A percentile compares a stretch with the other conserved stretches of the same genome.
Evolutionary conservation across 2,888 invertebrate species (phyloP).

Genomic region (Orthosia gothica): DNA sequence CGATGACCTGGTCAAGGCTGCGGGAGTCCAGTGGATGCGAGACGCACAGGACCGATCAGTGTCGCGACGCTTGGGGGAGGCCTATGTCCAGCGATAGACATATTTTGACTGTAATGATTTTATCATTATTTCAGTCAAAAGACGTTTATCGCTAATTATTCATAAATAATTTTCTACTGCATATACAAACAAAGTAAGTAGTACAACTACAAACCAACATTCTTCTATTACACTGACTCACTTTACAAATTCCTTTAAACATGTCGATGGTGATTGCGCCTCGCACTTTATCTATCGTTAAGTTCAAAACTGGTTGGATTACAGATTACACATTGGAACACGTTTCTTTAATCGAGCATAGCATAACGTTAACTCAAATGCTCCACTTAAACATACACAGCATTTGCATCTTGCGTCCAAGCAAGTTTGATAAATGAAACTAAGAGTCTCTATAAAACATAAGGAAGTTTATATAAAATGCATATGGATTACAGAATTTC

Average conservation of each 20-base stretch:
- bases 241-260: constrained; percentile 5
- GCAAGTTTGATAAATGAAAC: not conserved
- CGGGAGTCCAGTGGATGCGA: no score
- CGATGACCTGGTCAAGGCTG: no score
- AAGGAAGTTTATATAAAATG: not conserved
- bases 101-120: no score
- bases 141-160: no score
- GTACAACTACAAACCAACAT: not conserved
- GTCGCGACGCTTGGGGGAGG: no score
- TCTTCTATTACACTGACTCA: constrained; percentile 10
- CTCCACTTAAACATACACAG: constrained; percentile 35
- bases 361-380: constrained; percentile 38
- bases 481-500: not conserved
- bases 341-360: constrained; percentile 52
- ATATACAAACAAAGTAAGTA: not conserved
- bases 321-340: constrained; percentile 41
- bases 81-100: no score
- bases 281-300: constrained; percentile 24
- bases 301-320: constrained; percentile 51
- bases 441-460: not conserved
- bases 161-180: not conserved
- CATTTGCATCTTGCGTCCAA: constrained; percentile 31
- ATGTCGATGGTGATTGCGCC: constrained; percentile 21
- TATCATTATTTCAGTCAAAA: no score
- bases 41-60: no score